A percentile compares a stretch with the other conserved stretches of the same genome.
Conservation (phyloP, 2,888 invertebrate genomes). For the Biston stratarius region DNA sequence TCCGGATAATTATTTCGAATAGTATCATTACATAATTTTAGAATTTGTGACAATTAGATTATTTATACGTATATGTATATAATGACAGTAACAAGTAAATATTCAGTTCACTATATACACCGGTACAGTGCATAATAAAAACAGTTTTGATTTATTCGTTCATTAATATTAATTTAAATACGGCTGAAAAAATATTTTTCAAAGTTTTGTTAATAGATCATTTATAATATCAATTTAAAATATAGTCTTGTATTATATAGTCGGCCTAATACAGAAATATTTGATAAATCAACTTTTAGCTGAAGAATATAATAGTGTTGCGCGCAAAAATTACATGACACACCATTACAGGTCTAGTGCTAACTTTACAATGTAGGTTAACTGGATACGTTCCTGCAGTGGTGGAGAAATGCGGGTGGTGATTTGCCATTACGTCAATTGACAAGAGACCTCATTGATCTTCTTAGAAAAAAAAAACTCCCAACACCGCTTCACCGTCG, state of each 20-base stretch:
- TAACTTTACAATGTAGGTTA: too few species aligned
- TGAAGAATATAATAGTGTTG: not conserved
- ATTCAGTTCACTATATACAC: conserved; percentile 51
- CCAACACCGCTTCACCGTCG: too few species aligned
- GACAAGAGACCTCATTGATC: too few species aligned
- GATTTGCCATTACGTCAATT: too few species aligned
- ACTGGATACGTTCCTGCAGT: too few species aligned
- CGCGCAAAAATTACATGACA: not conserved
- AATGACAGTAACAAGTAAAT: conserved; percentile 53
- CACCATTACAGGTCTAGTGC: not conserved
- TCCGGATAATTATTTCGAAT: conserved; percentile 50
- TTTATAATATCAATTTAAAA: not conserved
- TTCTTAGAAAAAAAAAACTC: too few species aligned
- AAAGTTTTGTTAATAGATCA: not conserved
- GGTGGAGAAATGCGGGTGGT: too few species aligned
- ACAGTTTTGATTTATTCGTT: not conserved
- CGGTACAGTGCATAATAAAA: conserved; percentile 1
- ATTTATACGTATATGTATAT: conserved; percentile 26
- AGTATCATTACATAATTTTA: conserved; percentile 51
- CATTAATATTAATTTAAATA: not conserved
- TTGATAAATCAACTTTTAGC: not conserved
- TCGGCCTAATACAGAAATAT: not conserved
- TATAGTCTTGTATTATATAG: not conserved
- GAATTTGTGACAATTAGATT: conserved; percentile 54
- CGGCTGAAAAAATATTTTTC: not conserved